These are phyloP conservation scores for Eulemur rufifrons DNA, from an alignment of 2,113 vertebrate genomes.

Conservation along the genomic window DNA sequence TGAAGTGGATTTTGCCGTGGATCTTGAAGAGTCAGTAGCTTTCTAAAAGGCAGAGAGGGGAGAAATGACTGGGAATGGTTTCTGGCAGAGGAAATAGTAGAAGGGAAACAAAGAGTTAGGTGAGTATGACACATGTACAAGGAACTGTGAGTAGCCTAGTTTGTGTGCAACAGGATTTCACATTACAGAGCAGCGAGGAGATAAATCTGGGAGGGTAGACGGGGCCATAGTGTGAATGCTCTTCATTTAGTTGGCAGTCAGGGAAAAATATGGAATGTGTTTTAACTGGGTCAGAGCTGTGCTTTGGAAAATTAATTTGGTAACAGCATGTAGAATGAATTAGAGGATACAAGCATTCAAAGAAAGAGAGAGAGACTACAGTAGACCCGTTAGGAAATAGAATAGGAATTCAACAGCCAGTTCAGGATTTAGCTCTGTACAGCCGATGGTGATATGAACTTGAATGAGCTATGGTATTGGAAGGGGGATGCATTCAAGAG, in stretches of 20 bases:
- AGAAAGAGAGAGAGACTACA: not conserved
- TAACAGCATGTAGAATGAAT: slow-evolving; percentile 7
- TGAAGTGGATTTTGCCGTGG: not conserved
- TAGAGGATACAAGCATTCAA: not conserved
- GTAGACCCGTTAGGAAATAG: not conserved
- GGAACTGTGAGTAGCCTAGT: not conserved
- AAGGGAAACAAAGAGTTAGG: not conserved
- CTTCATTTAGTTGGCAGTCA: slow-evolving; percentile 20
- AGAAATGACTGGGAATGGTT: not conserved
- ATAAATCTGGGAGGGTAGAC: not conserved
- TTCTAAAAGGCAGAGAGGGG: not conserved
- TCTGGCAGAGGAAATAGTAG: not conserved
- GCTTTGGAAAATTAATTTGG: slow-evolving; percentile 48
- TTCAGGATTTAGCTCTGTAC: not conserved
- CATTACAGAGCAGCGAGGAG: not conserved
- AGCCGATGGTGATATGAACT: not conserved
- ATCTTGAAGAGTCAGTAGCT: not conserved
- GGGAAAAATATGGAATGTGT: not conserved
- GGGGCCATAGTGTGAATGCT: not conserved
- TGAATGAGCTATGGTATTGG: not conserved
- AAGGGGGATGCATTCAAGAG: not conserved
- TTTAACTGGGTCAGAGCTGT: slow-evolving; percentile 21
- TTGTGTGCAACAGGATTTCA: not conserved
- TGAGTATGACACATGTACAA: not conserved
- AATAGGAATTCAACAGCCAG: not conserved